phyloP scores from a whole-genome alignment of 1,140 invertebrate genomes.

The Drosophila ficusphila region DNA sequence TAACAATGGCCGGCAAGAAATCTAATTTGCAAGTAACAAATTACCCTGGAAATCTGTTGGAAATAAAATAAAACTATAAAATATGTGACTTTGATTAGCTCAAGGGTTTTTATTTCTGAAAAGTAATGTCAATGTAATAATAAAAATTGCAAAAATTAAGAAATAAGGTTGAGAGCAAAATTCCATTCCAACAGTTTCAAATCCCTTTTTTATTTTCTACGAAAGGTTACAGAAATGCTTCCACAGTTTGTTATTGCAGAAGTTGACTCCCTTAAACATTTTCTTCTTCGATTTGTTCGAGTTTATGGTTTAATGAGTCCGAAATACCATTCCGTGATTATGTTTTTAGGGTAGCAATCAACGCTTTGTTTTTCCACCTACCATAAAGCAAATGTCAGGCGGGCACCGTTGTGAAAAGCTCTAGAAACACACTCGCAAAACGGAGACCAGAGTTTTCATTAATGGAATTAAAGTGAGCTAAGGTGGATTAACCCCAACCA shows the following conservation, averaged over 20 bases:
- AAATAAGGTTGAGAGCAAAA: no score
- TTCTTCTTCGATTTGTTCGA: not conserved
- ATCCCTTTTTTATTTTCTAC: no score
- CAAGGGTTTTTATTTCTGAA: no score
- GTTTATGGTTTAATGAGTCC: conserved; percentile 16
- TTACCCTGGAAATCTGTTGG: conserved; percentile 5
- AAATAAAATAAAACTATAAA: not conserved
- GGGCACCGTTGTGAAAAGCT: conserved; percentile 44
- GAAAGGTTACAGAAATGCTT: no score
- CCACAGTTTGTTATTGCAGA: no score
- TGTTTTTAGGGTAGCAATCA: conserved; percentile 37
- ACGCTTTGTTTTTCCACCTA: conserved; percentile 25
- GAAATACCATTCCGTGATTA: conserved; percentile 27
- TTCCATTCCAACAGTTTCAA: no score
- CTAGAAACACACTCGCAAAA: conserved; percentile 16
- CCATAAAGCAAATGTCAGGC: conserved; percentile 8
- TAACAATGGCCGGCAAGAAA: conserved; percentile 59
- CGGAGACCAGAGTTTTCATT: conserved; percentile 43
- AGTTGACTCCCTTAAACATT: not conserved
- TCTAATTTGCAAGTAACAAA: not conserved
- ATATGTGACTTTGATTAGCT: not conserved
- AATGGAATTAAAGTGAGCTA: conserved; percentile 55
- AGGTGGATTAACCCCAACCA: conserved; percentile 4
- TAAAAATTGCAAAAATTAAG: no score
- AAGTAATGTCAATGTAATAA: no score